Percentiles rank a stretch among this genome's conserved stretches.
Conservation (phyloP, 2,888 invertebrate species). For the Mythimna pallens region DNA sequence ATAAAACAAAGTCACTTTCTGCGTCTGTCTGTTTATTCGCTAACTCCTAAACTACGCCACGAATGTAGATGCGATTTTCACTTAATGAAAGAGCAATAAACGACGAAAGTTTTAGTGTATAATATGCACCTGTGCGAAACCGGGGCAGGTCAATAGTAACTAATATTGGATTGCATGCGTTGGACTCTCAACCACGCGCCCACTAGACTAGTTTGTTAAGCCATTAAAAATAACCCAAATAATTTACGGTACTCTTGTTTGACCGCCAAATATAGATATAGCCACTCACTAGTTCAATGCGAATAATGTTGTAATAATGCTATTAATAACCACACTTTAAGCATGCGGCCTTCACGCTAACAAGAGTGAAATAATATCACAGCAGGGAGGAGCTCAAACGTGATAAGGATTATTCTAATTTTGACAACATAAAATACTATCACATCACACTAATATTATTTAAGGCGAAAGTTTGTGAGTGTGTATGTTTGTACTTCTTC, state of each 20-base stretch:
- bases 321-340: conserved; percentile 14
- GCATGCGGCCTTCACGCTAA: conserved; percentile 21
- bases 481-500: too few relatives aligned
- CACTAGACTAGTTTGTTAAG: conserved; percentile 11
- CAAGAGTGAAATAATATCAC: background rate
- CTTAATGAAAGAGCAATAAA: too few relatives aligned
- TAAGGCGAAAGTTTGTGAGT: too few relatives aligned
- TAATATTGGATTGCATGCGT: background rate
- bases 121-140: too few relatives aligned
- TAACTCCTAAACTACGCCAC: too few relatives aligned
- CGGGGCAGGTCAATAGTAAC: too few relatives aligned
- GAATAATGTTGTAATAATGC: conserved; percentile 20
- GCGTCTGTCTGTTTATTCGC: too few relatives aligned
- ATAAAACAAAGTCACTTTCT: too few relatives aligned
- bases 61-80: too few relatives aligned
- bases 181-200: background rate
- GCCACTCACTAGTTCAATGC: conserved; percentile 25
- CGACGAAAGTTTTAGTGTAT: too few relatives aligned
- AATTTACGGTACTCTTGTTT: background rate
- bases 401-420: background rate
- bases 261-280: background rate
- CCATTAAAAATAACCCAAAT: conserved; percentile 24
- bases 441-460: too few relatives aligned
- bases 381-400: conserved; percentile 3
- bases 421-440: too few relatives aligned